These are phyloP conservation scores for Sebastes hopkinsi DNA, from an alignment of 2,797 vertebrate species.

Conservation along the genomic window DNA sequence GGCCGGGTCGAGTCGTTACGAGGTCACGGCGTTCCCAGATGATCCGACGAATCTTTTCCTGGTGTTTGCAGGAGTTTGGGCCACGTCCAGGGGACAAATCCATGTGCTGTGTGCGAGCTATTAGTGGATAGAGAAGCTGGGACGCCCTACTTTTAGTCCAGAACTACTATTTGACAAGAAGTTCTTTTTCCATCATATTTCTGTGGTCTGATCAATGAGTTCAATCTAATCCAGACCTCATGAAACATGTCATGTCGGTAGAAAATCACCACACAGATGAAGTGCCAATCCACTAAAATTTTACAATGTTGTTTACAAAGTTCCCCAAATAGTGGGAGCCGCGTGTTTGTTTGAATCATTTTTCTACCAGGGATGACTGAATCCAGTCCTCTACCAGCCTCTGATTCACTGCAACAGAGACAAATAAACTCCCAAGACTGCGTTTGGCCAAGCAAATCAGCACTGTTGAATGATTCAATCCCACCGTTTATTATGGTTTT, in stretches of 20 bases:
- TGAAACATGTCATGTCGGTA: slow-evolving; percentile 20
- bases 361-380: slow-evolving; percentile 50
- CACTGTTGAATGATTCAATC: slow-evolving; percentile 76
- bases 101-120: slow-evolving; percentile 26
- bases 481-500: slow-evolving; percentile 80
- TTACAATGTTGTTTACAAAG: slow-evolving; percentile 53
- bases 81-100: slow-evolving; percentile 34
- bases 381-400: slow-evolving; percentile 39
- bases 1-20: slow-evolving; percentile 50
- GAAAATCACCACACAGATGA: slow-evolving; percentile 24
- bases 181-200: slow-evolving; percentile 11
- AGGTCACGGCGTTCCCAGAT: slow-evolving; percentile 41
- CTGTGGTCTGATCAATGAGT: slow-evolving; percentile 18
- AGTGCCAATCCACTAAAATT: slow-evolving; percentile 50
- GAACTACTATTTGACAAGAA: slow-evolving; percentile 20
- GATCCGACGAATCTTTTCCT: slow-evolving; percentile 47
- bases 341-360: slow-evolving; percentile 52
- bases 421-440: slow-evolving; percentile 69
- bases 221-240: slow-evolving; percentile 26
- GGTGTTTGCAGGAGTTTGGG: slow-evolving; percentile 53
- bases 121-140: slow-evolving; percentile 32
- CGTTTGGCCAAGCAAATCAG: slow-evolving; percentile 78
- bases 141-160: slow-evolving; percentile 35
- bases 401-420: slow-evolving; percentile 72
- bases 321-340: slow-evolving; percentile 45